Conservation (phyloP, 2,113 vertebrate species). For the Anguilla japonica region DNA sequence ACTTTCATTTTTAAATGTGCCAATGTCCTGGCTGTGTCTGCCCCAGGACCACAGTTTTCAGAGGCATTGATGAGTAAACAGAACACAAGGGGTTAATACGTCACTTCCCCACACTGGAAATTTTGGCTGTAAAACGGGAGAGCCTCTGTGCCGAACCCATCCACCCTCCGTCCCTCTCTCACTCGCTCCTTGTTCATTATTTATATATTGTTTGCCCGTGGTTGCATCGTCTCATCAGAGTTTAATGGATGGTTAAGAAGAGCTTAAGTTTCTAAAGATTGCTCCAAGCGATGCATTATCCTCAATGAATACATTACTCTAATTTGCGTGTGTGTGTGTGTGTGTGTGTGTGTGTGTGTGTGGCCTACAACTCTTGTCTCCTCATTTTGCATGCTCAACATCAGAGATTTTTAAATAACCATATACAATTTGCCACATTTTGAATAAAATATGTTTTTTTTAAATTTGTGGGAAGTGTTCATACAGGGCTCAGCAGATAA, state of each 20-base stretch:
- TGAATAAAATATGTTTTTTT: not conserved
- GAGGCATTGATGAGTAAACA: no score
- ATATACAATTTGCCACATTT: not conserved
- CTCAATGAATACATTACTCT: not conserved
- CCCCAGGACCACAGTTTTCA: no score
- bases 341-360: conserved; percentile 15
- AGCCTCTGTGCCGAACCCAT: no score
- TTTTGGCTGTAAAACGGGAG: not conserved
- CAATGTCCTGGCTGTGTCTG: no score
- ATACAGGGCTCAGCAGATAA: not conserved
- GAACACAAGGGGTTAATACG: not conserved
- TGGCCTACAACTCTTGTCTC: not conserved
- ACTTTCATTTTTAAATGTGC: no score
- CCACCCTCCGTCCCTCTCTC: not conserved
- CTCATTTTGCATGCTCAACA: not conserved
- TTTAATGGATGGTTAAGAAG: conserved; percentile 43
- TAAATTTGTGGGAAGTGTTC: not conserved
- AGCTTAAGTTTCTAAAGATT: conserved; percentile 44
- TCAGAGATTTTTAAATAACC: not conserved
- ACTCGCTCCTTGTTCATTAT: not conserved
- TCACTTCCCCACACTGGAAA: not conserved
- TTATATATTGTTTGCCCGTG: conserved; percentile 10
- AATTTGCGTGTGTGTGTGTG: conserved; percentile 9
- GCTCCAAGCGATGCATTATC: conserved; percentile 35
- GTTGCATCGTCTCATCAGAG: conserved; percentile 37